Percentiles rank a stretch among this genome's conserved stretches.
These are phyloP conservation scores for Xiphorhynchus elegans DNA, from an alignment of 2,113 vertebrate species.

Conservation along the genomic window DNA sequence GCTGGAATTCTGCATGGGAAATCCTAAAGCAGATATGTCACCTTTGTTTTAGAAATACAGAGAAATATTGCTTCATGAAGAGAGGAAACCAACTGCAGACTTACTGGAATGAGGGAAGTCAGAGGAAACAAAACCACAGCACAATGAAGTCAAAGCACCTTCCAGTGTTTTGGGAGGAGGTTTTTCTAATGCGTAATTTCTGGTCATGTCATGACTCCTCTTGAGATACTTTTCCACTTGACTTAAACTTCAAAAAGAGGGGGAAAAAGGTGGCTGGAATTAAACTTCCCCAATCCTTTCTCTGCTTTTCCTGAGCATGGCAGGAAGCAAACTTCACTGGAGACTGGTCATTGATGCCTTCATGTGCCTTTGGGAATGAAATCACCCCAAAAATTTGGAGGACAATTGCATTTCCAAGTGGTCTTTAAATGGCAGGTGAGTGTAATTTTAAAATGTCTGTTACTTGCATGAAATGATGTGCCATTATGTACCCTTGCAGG, in stretches of 20 bases:
- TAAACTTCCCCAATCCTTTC: neutral
- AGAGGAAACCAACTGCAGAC: neutral
- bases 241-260: neutral
- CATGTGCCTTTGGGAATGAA: neutral
- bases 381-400: neutral
- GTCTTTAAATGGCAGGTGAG: neutral
- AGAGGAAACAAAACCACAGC: neutral
- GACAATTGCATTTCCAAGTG: neutral
- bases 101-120: neutral
- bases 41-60: neutral
- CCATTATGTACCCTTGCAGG: neutral
- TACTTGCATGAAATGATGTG: neutral
- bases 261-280: neutral
- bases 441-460: neutral
- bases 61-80: neutral
- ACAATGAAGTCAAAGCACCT: neutral
- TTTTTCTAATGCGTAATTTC: neutral
- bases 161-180: neutral
- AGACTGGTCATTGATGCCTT: neutral
- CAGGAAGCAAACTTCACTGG: neutral
- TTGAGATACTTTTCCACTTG: neutral
- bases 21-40: neutral
- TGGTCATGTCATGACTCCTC: neutral
- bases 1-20: neutral
- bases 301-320: neutral